Evolutionary conservation across 2,888 invertebrate genomes (phyloP), one percentile per base, ranked within the genome.

Genomic region (Pogonocherus hispidulus): DNA sequence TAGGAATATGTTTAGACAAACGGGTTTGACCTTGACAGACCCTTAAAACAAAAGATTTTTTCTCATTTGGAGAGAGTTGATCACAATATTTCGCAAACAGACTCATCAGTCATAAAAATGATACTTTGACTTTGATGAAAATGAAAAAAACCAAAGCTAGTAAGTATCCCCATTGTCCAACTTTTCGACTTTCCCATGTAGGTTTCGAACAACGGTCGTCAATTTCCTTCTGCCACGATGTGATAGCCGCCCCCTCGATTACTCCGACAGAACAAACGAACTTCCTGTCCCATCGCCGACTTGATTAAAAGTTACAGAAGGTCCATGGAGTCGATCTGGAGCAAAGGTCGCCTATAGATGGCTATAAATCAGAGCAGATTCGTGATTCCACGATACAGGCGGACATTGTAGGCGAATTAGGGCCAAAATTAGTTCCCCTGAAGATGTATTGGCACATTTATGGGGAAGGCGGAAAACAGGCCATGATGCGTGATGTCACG

Each of bases 221-320:
- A 41, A 16, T 41, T 14, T 41, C 14, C 14, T 9, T 41, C 41
- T 41, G 14, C 9, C 32, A 6, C 32, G 3, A 32, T 11, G 32
- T 11, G 32, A 4, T 11, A 32, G 32, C 32, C 6, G 11, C 6
- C 32, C 32, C 6, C 11, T 6, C 32, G 32, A 32, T 32, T 32
- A 32, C 41, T 41, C 41, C 14, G 27, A 8, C n/a, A 37, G 14
- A 41, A 41, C 32, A 32, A 16, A 41, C 16, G 14, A 41, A 41
- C 41, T 41, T 41, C 41, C 14, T 16, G 41, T 14, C 14, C n/a
- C 41, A 16, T 41, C 16, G n/a, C 14, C n/a, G 19, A 32, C 27
- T 52, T 52, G 52, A 32, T 16, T 52, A 32, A 16, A 52, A 52
- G 52, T 51, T 51, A 27, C n/a, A 27, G 27, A 27, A 51, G 52